Percentiles rank a stretch among this genome's conserved stretches.
These are phyloP conservation scores for Zaprionus africanus DNA, from an alignment of 1,140 invertebrate genomes.

Conservation along the genomic window DNA sequence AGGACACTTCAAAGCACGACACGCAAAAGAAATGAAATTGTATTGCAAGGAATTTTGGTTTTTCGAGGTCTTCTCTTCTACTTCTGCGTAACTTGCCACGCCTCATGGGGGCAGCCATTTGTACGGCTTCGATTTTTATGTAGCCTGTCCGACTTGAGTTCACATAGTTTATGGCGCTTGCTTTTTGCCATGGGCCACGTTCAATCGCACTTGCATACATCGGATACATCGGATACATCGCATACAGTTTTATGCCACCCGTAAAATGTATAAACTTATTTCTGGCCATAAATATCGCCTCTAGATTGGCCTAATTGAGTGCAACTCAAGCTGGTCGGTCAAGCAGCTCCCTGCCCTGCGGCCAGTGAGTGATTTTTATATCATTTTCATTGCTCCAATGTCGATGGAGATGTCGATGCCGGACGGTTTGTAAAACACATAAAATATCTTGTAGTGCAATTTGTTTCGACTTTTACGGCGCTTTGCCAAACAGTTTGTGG, in stretches of 20 bases:
- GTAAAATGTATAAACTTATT: constrained; percentile 72
- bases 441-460: constrained; percentile 50
- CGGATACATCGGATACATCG: not conserved
- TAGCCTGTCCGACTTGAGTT: constrained; percentile 40
- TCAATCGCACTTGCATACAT: constrained; percentile 16
- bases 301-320: constrained; percentile 76
- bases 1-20: constrained; percentile 44
- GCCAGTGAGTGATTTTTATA: constrained; percentile 50
- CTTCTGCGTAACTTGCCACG: constrained; percentile 12
- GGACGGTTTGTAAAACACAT: constrained; percentile 67
- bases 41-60: constrained; percentile 9
- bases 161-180: constrained; percentile 66
- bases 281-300: constrained; percentile 70
- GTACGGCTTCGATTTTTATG: constrained; percentile 77
- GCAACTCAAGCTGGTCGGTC: constrained; percentile 65
- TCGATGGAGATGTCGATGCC: constrained; percentile 22
- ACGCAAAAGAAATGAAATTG: constrained; percentile 23
- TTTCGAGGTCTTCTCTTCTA: not conserved
- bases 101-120: constrained; percentile 61
- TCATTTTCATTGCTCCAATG: constrained; percentile 63
- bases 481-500: not conserved
- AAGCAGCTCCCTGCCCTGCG: not conserved
- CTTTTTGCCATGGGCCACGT: constrained; percentile 34
- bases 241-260: constrained; percentile 27
- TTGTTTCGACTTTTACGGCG: constrained; percentile 15